Base-by-base conservation (phyloP, 2,888 invertebrate genomes). In the Callinectes sapidus region DNA sequence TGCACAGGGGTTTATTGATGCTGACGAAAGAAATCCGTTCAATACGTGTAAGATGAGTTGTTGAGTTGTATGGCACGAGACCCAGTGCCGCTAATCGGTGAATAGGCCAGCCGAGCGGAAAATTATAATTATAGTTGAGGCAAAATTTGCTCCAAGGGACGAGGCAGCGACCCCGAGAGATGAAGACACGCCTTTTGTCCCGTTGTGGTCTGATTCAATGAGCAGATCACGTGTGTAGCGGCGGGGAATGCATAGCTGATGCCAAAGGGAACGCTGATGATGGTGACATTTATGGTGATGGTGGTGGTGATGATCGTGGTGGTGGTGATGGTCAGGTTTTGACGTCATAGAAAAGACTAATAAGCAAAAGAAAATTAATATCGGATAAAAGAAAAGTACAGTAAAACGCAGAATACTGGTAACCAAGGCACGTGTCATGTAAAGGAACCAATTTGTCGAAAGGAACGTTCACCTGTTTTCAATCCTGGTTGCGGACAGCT, bases 141-240 rank as follows among this genome's bases (percentile, higher is more conserved):
- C 28, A 55, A 55, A 32, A 55, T 14, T 32, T 13, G 32, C 42
- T 14, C 32, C 28, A 13, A 88, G 88, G 55, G 55, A 32, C 16
- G 88, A 88, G 55, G 23, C 18, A 28, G 55, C 16, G 88, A 61
- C 18, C n/a, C 18, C 32, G 32, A 55, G 61, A 61, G 55, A 61
- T 18, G 88, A 32, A 88, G 88, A 55, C 28, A n/a, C 81, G 32
- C 35, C 81, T 81, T n/a, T 81, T 81, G 81, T 81, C 35, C 81
- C 81, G 81, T 81, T 81, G 81, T 35, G 35, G 81, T 16, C 81
- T 81, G 16, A 32, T 81, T 35, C 81, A n/a, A 32, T 35, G 81
- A 35, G 14, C 81, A 35, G 81, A 16, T 81, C 81, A 81, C 81
- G 81, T 81, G 81, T 18, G 55, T 55, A 28, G 88, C 48, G 32